Evolutionary conservation across 2,888 invertebrate genomes (phyloP).

Genomic region (Pandemis heparana): DNA sequence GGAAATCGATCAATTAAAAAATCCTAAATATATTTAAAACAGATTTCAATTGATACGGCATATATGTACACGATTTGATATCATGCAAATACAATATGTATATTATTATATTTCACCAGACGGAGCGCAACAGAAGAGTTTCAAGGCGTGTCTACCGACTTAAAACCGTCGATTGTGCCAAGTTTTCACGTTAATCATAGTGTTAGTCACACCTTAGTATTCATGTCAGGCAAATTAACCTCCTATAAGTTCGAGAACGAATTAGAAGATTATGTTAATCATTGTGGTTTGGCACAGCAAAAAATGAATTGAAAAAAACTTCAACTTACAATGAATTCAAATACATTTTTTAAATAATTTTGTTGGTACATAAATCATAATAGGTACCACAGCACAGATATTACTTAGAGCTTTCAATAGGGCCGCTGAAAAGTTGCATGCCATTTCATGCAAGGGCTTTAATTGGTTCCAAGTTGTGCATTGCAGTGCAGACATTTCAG

Average conservation of each 20-base stretch:
- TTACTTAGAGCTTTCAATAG: neutral
- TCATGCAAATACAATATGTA: neutral
- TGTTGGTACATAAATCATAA: neutral
- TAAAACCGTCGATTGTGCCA: constrained; percentile 56
- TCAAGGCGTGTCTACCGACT: constrained; percentile 51
- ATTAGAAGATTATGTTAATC: neutral
- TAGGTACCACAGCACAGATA: neutral
- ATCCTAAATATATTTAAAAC: too few species aligned
- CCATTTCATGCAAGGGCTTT: neutral
- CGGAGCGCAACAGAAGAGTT: constrained; percentile 50
- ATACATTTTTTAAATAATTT: too few species aligned
- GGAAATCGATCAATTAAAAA: too few species aligned
- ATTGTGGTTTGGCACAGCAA: neutral
- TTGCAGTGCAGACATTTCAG: constrained; percentile 36
- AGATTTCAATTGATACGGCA: too few species aligned
- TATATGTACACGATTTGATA: too few species aligned
- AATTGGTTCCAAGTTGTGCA: constrained; percentile 1
- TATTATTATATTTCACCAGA: neutral
- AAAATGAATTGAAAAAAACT: neutral
- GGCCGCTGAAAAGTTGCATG: neutral
- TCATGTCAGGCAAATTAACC: neutral
- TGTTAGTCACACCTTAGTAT: constrained; percentile 43
- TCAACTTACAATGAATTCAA: neutral
- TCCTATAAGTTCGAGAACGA: neutral
- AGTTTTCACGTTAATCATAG: constrained; percentile 60